These are phyloP conservation scores for Melanotaenia pygmaea DNA, from an alignment of 2,797 vertebrate species.

Conservation along the genomic window DNA sequence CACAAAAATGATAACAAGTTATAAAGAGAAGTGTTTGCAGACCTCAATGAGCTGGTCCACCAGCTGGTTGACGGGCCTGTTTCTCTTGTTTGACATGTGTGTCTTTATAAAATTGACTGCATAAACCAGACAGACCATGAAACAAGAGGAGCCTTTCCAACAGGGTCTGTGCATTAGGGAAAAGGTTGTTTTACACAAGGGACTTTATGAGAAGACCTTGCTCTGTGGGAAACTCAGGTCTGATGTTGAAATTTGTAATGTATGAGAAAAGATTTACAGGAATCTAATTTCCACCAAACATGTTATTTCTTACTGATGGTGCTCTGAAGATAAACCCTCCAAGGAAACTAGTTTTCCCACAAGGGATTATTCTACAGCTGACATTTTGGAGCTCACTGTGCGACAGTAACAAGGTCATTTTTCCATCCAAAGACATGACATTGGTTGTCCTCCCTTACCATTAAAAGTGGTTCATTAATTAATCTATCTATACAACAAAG, in stretches of 20 bases:
- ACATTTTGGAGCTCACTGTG: conserved; percentile 1
- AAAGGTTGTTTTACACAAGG: neutral
- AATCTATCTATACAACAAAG: conserved; percentile 1
- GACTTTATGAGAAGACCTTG: neutral
- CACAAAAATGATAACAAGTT: too few species aligned
- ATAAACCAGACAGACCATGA: neutral
- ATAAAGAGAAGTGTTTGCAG: neutral
- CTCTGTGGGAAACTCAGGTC: conserved; percentile 20
- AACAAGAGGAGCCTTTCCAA: neutral
- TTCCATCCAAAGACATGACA: neutral
- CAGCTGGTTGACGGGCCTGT: neutral
- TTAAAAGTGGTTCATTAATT: neutral
- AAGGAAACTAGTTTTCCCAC: neutral
- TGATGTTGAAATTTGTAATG: neutral
- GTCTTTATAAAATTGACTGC: neutral
- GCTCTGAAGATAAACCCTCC: neutral
- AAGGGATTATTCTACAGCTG: conserved; percentile 1
- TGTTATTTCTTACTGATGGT: neutral
- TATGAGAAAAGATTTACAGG: neutral
- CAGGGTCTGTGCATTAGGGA: neutral
- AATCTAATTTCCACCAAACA: neutral
- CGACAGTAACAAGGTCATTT: conserved; percentile 1
- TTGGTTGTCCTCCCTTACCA: neutral
- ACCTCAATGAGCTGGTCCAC: neutral
- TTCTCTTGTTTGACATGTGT: neutral